phyloP scores from a whole-genome alignment of 2,797 vertebrate species.

The Artibeus jamaicensis region DNA sequence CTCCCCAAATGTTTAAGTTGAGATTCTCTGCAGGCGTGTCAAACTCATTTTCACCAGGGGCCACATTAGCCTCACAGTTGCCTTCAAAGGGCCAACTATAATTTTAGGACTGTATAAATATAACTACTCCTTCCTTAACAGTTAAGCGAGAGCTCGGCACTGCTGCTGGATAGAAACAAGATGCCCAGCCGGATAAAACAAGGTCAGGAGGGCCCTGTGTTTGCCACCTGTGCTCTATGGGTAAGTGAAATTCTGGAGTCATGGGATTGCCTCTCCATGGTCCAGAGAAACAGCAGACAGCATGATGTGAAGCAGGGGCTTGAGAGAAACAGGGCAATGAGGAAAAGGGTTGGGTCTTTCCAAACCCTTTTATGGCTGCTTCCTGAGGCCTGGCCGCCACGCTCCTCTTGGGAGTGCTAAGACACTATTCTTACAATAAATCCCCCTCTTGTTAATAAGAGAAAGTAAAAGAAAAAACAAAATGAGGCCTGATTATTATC shows the following conservation, averaged over 20 bases:
- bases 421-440: not conserved
- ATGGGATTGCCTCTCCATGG: not conserved
- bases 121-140: no score
- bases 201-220: no score
- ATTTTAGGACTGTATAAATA: no score
- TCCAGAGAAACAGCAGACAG: not conserved
- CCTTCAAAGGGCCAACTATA: no score
- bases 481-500: not conserved
- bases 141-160: no score
- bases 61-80: no score
- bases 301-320: not conserved
- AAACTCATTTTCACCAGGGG: no score
- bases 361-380: not conserved
- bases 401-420: not conserved
- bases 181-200: no score
- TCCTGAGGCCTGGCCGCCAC: not conserved
- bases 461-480: conserved; percentile 41
- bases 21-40: not conserved
- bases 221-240: not conserved
- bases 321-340: not conserved
- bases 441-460: not conserved
- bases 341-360: not conserved
- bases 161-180: no score
- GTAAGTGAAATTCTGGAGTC: not conserved
- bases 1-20: not conserved